These are phyloP conservation scores for Girardia tigrina DNA, from an alignment of 2,888 invertebrate species.

Conservation along the genomic window DNA sequence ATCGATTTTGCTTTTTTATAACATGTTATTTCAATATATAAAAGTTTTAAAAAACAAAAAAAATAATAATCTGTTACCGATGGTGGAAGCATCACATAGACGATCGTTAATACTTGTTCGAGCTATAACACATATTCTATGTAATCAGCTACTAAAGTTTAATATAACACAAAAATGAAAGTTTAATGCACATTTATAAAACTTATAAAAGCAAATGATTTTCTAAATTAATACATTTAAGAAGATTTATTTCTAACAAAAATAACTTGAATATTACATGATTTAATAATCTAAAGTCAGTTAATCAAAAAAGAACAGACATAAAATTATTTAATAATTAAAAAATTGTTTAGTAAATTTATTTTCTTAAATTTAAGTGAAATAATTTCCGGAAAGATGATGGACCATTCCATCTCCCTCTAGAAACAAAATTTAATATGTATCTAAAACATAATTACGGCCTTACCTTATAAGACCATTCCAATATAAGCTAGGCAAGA, in stretches of 20 bases:
- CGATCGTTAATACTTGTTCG: too few species aligned
- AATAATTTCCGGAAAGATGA: neutral
- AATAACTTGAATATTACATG: neutral
- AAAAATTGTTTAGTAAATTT: neutral
- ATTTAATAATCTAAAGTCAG: neutral
- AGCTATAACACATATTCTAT: too few species aligned
- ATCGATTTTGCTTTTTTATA: too few species aligned
- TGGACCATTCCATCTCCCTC: neutral
- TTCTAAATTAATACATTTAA: neutral
- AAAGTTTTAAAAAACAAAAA: too few species aligned
- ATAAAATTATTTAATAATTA: neutral
- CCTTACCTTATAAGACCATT: constrained; percentile 61
- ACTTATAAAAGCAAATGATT: too few species aligned
- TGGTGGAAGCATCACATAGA: too few species aligned
- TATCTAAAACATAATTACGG: neutral
- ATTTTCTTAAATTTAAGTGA: neutral
- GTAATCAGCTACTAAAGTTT: too few species aligned
- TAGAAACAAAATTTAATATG: neutral
- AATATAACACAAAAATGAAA: too few species aligned
- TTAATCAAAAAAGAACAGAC: neutral
- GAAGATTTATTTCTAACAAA: neutral
- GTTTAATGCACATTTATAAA: too few species aligned
- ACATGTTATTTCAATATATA: too few species aligned
- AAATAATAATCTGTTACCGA: too few species aligned
- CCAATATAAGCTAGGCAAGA: constrained; percentile 84